These are phyloP conservation scores for Calidris pugnax DNA, from an alignment of 2,113 vertebrate genomes.

Conservation along the genomic window DNA sequence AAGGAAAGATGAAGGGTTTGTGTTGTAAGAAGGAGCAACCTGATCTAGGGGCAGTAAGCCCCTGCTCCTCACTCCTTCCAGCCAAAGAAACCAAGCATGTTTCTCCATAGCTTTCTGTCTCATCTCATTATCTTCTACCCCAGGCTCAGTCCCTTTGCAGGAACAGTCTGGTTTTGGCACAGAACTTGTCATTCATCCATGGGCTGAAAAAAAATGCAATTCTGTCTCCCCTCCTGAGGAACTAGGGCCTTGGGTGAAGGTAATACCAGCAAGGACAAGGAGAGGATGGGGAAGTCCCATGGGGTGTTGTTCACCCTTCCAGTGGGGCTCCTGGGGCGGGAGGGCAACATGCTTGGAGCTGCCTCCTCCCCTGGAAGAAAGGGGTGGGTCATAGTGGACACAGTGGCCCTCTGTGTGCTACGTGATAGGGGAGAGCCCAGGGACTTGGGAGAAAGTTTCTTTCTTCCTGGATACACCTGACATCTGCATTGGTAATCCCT, in stretches of 20 bases:
- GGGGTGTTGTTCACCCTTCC: not conserved
- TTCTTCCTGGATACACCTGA: not conserved
- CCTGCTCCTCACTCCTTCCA: not conserved
- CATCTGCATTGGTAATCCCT: not conserved
- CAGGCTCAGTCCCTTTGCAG: not conserved
- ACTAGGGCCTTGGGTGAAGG: not conserved
- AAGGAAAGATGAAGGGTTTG: not conserved
- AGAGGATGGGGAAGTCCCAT: not conserved
- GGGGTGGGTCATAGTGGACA: too few relatives aligned
- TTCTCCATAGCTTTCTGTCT: not conserved
- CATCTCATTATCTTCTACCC: not conserved
- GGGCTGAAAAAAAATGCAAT: not conserved
- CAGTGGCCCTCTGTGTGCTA: rapidly evolving
- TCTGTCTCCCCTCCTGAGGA: not conserved
- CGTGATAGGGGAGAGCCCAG: not conserved
- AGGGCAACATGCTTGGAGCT: not conserved
- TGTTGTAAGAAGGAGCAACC: not conserved
- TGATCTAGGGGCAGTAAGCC: not conserved
- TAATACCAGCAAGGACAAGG: not conserved
- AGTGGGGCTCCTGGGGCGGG: rapidly evolving
- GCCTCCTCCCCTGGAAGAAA: not conserved
- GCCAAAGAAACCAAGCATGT: not conserved
- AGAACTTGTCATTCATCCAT: not conserved
- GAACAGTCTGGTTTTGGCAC: not conserved
- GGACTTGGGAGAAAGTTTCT: not conserved